Evolutionary conservation across 1,140 invertebrate genomes (phyloP).

Genomic region (Heliconius melpomene): DNA sequence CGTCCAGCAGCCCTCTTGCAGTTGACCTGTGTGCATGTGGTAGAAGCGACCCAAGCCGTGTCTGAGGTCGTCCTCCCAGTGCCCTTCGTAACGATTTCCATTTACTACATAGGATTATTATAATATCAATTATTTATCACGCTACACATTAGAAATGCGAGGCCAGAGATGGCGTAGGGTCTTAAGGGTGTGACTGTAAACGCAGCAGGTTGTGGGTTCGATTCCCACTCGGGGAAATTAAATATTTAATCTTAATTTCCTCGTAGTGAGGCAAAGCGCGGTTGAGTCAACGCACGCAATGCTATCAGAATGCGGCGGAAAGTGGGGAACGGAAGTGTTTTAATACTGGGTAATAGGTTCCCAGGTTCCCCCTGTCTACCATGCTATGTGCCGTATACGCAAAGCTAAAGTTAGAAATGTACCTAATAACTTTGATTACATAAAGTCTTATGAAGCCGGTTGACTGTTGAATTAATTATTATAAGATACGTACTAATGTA

Average conservation of each 20-base stretch:
- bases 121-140: neutral
- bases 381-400: neutral
- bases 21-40: constrained; percentile 83
- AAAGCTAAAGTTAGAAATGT: too few species aligned
- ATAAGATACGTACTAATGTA: too few species aligned
- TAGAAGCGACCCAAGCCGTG: constrained; percentile 83
- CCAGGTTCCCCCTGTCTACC: neutral
- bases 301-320: neutral
- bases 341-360: neutral
- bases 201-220: too few species aligned
- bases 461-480: too few species aligned
- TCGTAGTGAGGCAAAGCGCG: too few species aligned
- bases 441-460: too few species aligned
- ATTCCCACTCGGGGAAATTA: too few species aligned
- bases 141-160: neutral
- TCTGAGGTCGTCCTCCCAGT: constrained; percentile 81
- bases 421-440: too few species aligned
- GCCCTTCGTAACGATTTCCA: constrained; percentile 84
- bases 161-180: neutral
- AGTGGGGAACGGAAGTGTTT: neutral
- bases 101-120: constrained; percentile 62
- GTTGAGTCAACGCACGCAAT: neutral
- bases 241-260: too few species aligned
- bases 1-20: constrained; percentile 83
- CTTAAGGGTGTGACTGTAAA: too few species aligned